Evolutionary conservation across 2,888 invertebrate genomes (phyloP), one percentile per base, ranked within the genome.

Genomic region (Halocaridina rubra): DNA sequence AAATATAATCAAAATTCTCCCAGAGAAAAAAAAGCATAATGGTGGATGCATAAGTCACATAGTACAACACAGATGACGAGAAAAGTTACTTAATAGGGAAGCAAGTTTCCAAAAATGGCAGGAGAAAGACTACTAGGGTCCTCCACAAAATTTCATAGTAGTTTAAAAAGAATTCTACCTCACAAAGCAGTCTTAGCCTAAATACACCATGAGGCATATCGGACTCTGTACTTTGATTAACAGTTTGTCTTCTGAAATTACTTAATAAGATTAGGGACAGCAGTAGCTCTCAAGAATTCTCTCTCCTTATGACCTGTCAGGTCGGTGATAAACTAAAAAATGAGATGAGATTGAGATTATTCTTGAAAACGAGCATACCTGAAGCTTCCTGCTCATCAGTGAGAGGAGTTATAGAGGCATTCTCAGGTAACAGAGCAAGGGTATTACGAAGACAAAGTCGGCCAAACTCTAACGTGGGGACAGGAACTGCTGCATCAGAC

Each of bases 381-480:
- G 86, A 84, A 13, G 84, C 85, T 77, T 86, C 86, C 64, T 86
- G 86, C n/a, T 86, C 86, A 39, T 86, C 86, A 4, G 86, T 86
- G 29, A 86, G 82, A 3, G 82, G 72, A 16, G 82, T 61, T 4
- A 80, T 80, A 10, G 86, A 86, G 3, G 53, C 86, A 61, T 91
- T 93, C 30, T 93, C 92, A 0, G 94, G 94, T 46, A 97, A 91
- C 77, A 96, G 91, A 8, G 93, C 92, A 39, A 95, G 92, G 13
- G 98, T 97, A 92, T 97, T 98, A 88, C 95, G 94, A 80, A 98
- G 91, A 91, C 98, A 98, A 30, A 97, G 91, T 0, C 95, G 94
- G 3, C 96, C 97, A 92, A 98, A 98, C 92, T 97, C 97, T 89
- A 98, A 91, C 7, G 96, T 96, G 5, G 97, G 93, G 75, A 95